A percentile compares a stretch with the other conserved stretches of the same genome.
Conservation (phyloP, 1,140 invertebrate species). For the Euschistus heros region DNA sequence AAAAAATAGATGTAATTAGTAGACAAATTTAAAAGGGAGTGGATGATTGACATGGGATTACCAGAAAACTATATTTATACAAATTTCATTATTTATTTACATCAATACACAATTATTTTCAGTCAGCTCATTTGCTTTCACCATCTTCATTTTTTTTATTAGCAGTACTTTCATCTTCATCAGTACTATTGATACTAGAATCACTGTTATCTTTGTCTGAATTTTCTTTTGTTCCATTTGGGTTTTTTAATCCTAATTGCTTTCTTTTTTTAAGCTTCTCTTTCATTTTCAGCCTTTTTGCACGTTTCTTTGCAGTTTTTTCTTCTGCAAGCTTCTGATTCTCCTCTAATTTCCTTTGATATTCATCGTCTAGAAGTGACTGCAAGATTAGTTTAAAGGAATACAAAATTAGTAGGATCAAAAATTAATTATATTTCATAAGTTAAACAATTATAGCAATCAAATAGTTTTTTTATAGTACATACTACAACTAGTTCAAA, state of each 20-base stretch:
- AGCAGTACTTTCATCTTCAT: too few relatives aligned
- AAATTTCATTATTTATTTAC: too few relatives aligned
- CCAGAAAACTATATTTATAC: too few relatives aligned
- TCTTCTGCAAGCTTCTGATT: conserved; percentile 66
- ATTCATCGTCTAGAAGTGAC: conserved; percentile 73
- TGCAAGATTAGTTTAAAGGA: conserved; percentile 34
- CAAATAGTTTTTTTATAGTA: not conserved
- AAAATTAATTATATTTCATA: not conserved
- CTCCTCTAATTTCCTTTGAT: conserved; percentile 67
- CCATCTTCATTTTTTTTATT: too few relatives aligned
- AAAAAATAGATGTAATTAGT: too few relatives aligned
- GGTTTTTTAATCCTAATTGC: conserved; percentile 25
- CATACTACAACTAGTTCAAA: not conserved
- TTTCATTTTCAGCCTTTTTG: conserved; percentile 71
- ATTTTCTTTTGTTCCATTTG: not conserved
- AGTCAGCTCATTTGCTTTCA: too few relatives aligned
- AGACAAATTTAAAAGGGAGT: too few relatives aligned
- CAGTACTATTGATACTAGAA: too few relatives aligned
- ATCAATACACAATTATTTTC: too few relatives aligned
- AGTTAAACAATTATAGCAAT: not conserved
- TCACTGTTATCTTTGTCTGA: too few relatives aligned
- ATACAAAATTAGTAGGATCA: not conserved
- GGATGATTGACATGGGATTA: too few relatives aligned
- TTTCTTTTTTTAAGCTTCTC: conserved; percentile 40
- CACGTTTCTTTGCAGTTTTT: conserved; percentile 71